Base-by-base conservation (phyloP, 2,797 vertebrate genomes). In the Sebastes iracundus region DNA sequence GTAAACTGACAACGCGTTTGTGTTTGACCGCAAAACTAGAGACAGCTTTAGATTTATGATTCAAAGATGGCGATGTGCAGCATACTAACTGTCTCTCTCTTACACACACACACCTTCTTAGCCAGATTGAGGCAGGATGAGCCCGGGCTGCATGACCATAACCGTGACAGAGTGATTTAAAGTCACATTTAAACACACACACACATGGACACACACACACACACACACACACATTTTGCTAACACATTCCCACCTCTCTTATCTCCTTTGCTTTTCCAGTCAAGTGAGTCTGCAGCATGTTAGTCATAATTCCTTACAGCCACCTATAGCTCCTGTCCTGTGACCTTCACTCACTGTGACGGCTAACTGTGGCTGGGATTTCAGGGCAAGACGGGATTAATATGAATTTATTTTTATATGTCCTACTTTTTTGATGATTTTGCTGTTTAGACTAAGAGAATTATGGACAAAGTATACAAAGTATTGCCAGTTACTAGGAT, bases 81-180 rank as follows among this genome's bases (percentile, higher is more conserved):
- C 56, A 75, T 80, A 70, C 80, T 68, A 82, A 88, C 81, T 56
- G 32, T 70, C 42, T 70, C 68, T 52, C 18, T 65, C 25, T 58
- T 6, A 64, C 59, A 66, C 66, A 73, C 32, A 64, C 63, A 38
- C 52, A 69, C 27, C 7, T 33, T 77, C 60, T 85, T 76, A 70
- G 72, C 60, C 80, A 79, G 78, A 84, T 20, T 76, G 77, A 65
- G 72, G 58, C 66, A 66, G 72, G 84, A 83, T 85, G 81, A 85
- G 71, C 55, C 73, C 59, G 58, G 55, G 58, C 61, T 82, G 73
- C 79, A 67, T 33, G 30, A 52, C 77, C 73, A 73, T 82, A 77
- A 87, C 87, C 2, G 7, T 89, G 82, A 89, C 87, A 72, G 78
- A 83, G 75, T 77, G 89, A 92, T 88, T 90, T 88, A 77, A 78